Evolutionary conservation across 2,797 vertebrate genomes (phyloP).

Genomic region (Cyclopterus lumpus): DNA sequence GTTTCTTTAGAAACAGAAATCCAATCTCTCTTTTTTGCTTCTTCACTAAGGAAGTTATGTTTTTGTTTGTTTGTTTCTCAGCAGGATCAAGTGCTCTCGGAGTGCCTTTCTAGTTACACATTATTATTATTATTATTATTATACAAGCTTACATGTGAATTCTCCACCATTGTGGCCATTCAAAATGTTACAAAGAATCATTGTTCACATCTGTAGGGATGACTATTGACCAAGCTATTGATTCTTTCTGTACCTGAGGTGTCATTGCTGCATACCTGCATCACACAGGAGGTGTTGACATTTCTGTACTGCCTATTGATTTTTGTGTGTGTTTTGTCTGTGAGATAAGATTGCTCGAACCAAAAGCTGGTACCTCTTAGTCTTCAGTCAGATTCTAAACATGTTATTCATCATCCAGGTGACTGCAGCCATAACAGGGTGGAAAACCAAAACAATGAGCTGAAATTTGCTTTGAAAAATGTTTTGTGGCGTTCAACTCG

Average conservation of each 20-base stretch:
- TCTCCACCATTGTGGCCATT: conserved; percentile 20
- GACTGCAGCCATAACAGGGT: conserved; percentile 18
- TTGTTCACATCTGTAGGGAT: conserved; percentile 26
- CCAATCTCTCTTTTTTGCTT: background rate
- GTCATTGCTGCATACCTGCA: conserved; percentile 25
- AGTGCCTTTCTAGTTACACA: background rate
- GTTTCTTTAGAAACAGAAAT: background rate
- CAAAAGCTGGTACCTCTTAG: conserved; percentile 15
- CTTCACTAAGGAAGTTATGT: background rate
- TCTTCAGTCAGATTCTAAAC: conserved; percentile 26
- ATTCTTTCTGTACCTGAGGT: conserved; percentile 33
- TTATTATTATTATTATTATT: too few species aligned
- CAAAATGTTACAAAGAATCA: background rate
- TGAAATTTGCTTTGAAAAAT: background rate
- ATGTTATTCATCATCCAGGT: conserved; percentile 30
- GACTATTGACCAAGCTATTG: conserved; percentile 29
- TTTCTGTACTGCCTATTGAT: background rate
- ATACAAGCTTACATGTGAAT: background rate
- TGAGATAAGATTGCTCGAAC: conserved; percentile 16
- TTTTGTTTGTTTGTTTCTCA: background rate
- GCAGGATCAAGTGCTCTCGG: background rate
- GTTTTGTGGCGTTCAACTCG: background rate
- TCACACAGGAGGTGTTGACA: conserved; percentile 14
- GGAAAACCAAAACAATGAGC: background rate
- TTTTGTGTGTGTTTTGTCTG: conserved; percentile 32